Percentiles rank a stretch among this genome's conserved stretches.
phyloP scores from a whole-genome alignment of 1,140 invertebrate genomes.

The Hylaeus anthracinus region DNA sequence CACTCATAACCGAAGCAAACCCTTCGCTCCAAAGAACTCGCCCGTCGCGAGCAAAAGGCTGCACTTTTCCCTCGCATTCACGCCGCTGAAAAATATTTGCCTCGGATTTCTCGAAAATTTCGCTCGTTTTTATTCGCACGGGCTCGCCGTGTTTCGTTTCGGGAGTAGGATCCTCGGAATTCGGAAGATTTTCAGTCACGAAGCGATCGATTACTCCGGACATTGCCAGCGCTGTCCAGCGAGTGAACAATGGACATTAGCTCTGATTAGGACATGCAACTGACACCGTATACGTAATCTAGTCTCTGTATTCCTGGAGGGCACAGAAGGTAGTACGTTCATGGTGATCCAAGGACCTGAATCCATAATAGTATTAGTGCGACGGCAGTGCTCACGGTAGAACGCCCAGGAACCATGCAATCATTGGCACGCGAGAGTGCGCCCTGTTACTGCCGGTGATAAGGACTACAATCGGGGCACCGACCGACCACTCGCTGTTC shows the following conservation, averaged over 20 bases:
- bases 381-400: constrained; percentile 67
- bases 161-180: no score
- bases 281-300: constrained; percentile 40
- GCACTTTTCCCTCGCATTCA: no score
- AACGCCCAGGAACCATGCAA: constrained; percentile 70
- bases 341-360: constrained; percentile 43
- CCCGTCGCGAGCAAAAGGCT: no score
- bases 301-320: constrained; percentile 31
- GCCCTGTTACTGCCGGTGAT: constrained; percentile 66
- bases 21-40: no score
- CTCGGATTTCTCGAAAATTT: no score
- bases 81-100: no score
- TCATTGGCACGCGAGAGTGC: constrained; percentile 71
- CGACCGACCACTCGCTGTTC: constrained; percentile 15
- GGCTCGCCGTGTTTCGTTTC: no score
- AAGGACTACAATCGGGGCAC: constrained; percentile 65
- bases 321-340: constrained; percentile 27
- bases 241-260: constrained; percentile 34
- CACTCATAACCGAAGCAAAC: no score
- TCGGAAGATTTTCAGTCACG: neutral
- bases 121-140: no score
- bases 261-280: constrained; percentile 37
- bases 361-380: constrained; percentile 71
- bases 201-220: constrained; percentile 17
- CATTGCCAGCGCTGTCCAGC: constrained; percentile 18